Conservation (phyloP, 1,140 invertebrate genomes). For the Dendroctonus ponderosae region DNA sequence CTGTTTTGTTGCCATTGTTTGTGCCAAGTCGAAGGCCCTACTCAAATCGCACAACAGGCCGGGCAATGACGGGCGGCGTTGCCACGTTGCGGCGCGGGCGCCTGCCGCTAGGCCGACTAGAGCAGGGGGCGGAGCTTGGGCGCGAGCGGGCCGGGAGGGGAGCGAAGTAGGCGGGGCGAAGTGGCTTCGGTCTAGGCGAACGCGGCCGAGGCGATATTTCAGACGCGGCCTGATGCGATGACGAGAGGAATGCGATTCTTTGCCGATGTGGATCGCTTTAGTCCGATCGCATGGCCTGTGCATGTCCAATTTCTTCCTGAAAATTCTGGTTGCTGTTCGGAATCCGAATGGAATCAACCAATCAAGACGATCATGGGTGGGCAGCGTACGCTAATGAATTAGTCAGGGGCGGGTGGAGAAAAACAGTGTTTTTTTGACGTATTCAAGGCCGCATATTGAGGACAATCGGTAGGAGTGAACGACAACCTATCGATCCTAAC, state of each 20-base stretch:
- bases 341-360: no score
- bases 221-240: slow-evolving; percentile 3
- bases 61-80: not conserved
- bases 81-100: not conserved
- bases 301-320: no score
- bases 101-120: not conserved
- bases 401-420: no score
- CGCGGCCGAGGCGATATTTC: slow-evolving; percentile 13
- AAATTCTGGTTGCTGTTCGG: no score
- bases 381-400: no score
- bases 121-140: not conserved
- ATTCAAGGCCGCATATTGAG: no score
- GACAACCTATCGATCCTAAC: no score
- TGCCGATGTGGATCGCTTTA: not conserved
- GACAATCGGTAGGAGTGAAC: no score
- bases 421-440: no score
- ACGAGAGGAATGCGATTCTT: slow-evolving; percentile 4
- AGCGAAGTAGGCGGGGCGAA: not conserved
- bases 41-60: not conserved
- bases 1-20: not conserved
- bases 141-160: not conserved
- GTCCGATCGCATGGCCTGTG: no score
- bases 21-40: no score
- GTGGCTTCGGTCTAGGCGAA: slow-evolving; percentile 4
- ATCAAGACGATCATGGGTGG: no score